Evolutionary conservation across 2,113 vertebrate genomes (phyloP).

Genomic region (Ptilorrhoa leucosticta): DNA sequence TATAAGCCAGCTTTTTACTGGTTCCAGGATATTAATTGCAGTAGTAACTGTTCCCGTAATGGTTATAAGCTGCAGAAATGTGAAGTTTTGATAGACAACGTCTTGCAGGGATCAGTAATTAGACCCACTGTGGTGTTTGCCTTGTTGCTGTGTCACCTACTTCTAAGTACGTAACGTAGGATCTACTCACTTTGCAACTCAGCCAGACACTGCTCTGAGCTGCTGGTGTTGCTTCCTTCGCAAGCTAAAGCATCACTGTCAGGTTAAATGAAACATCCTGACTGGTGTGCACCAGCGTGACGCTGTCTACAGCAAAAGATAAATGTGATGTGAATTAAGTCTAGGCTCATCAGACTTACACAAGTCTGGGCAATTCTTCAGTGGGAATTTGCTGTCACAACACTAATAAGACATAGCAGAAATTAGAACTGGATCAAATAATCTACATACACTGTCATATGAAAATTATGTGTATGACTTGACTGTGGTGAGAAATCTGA

Average conservation of each 20-base stretch:
- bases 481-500: not conserved
- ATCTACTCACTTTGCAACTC: not conserved
- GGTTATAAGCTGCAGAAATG: not conserved
- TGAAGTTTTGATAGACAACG: not conserved
- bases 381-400: not conserved
- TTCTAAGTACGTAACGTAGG: rapidly evolving
- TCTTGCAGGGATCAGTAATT: not conserved
- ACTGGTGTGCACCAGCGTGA: not conserved
- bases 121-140: not conserved
- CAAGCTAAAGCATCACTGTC: not conserved
- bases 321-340: constrained; percentile 33
- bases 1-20: not conserved
- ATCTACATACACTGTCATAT: not conserved
- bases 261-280: not conserved
- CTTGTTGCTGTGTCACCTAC: too few species aligned
- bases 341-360: constrained; percentile 19
- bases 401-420: not conserved
- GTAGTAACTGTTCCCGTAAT: not conserved
- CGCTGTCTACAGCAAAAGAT: not conserved
- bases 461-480: not conserved
- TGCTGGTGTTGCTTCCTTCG: not conserved
- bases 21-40: not conserved
- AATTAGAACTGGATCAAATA: constrained; percentile 20
- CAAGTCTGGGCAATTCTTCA: not conserved
- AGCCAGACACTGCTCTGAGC: not conserved